Conservation (phyloP, 2,797 vertebrate species). For the Todus mexicanus region DNA sequence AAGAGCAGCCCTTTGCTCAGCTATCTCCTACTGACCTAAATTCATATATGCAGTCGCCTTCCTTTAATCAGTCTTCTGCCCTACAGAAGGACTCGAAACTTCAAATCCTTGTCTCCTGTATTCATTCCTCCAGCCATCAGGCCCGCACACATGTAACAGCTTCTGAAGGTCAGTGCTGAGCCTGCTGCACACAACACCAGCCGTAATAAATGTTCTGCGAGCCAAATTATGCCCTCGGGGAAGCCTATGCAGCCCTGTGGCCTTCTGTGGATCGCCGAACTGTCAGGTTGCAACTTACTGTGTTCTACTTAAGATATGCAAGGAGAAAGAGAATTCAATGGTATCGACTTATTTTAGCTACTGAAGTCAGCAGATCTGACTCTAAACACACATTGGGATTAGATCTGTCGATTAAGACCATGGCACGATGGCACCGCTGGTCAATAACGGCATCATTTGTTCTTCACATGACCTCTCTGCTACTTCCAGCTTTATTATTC, state of each 20-base stretch:
- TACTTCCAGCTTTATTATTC: background rate
- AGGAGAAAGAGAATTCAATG: slow-evolving; percentile 36
- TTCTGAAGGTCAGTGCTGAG: slow-evolving; percentile 17
- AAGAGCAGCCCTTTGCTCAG: background rate
- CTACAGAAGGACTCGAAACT: background rate
- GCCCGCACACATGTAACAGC: background rate
- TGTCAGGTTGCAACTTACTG: slow-evolving; percentile 10
- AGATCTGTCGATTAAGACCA: background rate
- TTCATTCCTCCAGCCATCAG: background rate
- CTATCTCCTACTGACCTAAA: background rate
- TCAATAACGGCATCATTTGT: background rate
- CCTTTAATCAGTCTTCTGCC: background rate
- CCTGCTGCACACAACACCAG: background rate
- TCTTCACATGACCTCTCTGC: background rate
- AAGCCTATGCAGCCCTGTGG: background rate
- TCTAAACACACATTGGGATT: background rate
- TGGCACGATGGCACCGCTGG: background rate
- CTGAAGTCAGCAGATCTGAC: slow-evolving; percentile 31
- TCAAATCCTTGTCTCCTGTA: background rate
- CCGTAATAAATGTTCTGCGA: background rate
- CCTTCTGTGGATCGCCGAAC: background rate
- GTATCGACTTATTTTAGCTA: background rate
- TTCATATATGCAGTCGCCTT: background rate
- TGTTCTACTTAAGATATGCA: background rate
- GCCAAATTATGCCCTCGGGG: slow-evolving; percentile 8